Evolutionary conservation across 2,113 vertebrate species (phyloP).

Genomic region (Columba janthina): DNA sequence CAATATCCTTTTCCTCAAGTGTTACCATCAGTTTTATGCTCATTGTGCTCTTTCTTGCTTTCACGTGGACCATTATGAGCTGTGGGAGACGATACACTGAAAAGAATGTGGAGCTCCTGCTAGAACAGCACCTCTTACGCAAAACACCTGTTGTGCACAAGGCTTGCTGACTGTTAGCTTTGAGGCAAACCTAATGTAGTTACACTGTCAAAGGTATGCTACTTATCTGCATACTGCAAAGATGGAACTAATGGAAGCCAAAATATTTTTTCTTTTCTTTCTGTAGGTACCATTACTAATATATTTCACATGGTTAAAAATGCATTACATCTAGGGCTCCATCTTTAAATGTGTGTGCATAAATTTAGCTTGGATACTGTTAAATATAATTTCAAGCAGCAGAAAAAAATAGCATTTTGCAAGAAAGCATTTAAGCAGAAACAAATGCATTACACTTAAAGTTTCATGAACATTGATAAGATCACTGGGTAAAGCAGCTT

Average conservation of each 20-base stretch:
- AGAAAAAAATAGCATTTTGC: conserved; percentile 50
- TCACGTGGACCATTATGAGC: not conserved
- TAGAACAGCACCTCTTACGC: not conserved
- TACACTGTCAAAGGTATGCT: conserved; percentile 50
- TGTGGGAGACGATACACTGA: fast-evolving
- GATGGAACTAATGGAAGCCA: conserved; percentile 20
- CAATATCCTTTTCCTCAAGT: not conserved
- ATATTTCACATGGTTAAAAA: conserved; percentile 59
- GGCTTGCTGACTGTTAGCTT: not conserved
- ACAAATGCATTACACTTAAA: conserved; percentile 37
- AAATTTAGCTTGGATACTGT: conserved; percentile 35
- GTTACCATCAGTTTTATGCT: not conserved
- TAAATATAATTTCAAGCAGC: conserved; percentile 32
- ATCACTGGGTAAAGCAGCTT: not conserved
- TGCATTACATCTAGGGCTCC: conserved; percentile 20
- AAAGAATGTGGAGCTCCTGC: not conserved
- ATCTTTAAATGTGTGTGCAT: conserved; percentile 28
- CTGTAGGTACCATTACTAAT: conserved; percentile 53
- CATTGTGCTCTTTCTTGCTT: not conserved
- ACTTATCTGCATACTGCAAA: conserved; percentile 23
- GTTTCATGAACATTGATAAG: conserved; percentile 37
- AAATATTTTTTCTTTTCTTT: conserved; percentile 15
- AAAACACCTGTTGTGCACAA: not conserved
- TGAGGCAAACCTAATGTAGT: conserved; percentile 19
- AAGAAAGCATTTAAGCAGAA: conserved; percentile 46